Evolutionary conservation across 2,888 invertebrate species (phyloP), one percentile per base, ranked within the genome.

Genomic region (Capitulum mitella): DNA sequence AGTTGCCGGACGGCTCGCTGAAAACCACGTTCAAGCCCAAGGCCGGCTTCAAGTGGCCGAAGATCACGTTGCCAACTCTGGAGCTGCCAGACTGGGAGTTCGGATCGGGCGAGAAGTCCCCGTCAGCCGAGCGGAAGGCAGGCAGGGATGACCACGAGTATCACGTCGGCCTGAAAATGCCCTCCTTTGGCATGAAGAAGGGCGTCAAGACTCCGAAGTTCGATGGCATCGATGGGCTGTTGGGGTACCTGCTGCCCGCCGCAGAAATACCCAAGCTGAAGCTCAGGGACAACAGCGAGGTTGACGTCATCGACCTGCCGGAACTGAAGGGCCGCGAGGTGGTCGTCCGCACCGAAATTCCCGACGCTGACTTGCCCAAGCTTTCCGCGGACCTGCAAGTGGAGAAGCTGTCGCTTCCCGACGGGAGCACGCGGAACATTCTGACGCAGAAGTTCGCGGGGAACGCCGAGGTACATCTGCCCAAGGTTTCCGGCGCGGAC

Each of bases 381-480:
- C 29, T 76, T 1, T 29, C 76, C 3, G 22, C 19, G 2, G 48
- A 16, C 22, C 48, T 76, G 3, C 2, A 46, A 1, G 48, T 76
- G 12, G 46, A 76, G 12, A 76, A 46, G 32, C 12, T 76, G 14
- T 16, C 76, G 0, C 46, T 46, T n/a, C 29, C 43, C 5, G 76
- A 76, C 12, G 76, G 76, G 16, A 76, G n/a, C 6, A 10, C 29
- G 22, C 26, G 19, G 32, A 43, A 70, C n/a, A 40, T 70, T 3
- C 22, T 78, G 64, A 70, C 40, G 16, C 77, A 37, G 6, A 77
- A 79, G 32, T 64, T 77, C 19, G 54, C 61, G 12, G 77, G 70
- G 14, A 78, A 77, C 54, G 77, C 78, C 77, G 78, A 78, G 34
- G 16, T 79, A 26, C 77, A 78, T 40, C 37, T 80, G 19, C 78